Percentiles rank a stretch among this genome's conserved stretches.
phyloP scores from a whole-genome alignment of 2,113 vertebrate genomes.

The Strigops habroptila region DNA sequence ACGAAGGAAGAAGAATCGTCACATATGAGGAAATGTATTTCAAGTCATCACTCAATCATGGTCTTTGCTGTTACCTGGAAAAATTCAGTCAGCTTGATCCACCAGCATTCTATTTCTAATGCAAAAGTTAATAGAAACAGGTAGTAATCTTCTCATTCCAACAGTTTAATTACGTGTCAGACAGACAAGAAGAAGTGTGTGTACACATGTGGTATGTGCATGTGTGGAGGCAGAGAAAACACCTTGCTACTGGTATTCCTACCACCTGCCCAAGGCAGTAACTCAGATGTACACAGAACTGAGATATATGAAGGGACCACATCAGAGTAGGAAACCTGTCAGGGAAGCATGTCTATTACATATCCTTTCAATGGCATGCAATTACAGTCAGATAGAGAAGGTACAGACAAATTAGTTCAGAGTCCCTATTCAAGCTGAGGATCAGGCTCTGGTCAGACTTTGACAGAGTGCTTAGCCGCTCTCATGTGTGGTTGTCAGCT shows the following conservation, averaged over 20 bases:
- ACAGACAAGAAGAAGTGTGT: not conserved
- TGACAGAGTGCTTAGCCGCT: not conserved
- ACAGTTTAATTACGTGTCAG: not conserved
- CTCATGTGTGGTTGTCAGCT: not conserved
- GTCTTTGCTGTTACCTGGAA: not conserved
- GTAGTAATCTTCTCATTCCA: not conserved
- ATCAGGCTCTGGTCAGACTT: not conserved
- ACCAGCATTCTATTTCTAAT: not conserved
- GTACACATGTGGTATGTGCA: accelerated
- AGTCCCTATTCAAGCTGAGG: not conserved
- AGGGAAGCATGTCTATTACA: not conserved
- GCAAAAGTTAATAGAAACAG: not conserved
- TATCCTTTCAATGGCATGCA: not conserved
- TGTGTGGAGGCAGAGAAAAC: not conserved
- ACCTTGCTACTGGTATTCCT: not conserved
- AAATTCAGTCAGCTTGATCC: not conserved
- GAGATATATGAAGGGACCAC: not conserved
- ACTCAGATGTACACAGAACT: not conserved
- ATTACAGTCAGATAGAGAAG: not conserved
- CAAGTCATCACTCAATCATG: not conserved
- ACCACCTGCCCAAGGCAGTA: not conserved
- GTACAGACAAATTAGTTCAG: not conserved
- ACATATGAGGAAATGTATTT: not conserved
- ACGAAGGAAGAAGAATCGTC: not conserved
- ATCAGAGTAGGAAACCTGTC: not conserved